phyloP scores from a whole-genome alignment of 2,113 vertebrate species.

The Clinocottus analis region DNA sequence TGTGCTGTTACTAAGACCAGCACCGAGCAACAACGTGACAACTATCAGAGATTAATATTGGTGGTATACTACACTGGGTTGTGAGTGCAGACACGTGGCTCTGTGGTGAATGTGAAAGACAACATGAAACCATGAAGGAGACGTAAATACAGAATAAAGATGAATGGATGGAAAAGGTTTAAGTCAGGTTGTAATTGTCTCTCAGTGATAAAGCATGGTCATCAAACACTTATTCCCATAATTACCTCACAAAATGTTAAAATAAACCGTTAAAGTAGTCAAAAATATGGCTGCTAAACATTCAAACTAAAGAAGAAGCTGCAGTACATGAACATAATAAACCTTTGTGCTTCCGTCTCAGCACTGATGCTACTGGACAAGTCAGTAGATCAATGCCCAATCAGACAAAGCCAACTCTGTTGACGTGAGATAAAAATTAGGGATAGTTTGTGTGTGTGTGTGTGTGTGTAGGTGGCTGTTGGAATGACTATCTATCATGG shows the following conservation, averaged over 20 bases:
- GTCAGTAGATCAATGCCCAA: not conserved
- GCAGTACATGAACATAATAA: not conserved
- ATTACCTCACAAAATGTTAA: not conserved
- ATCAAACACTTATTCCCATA: slow-evolving; percentile 11
- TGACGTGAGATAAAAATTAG: not conserved
- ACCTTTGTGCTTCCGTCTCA: slow-evolving; percentile 10
- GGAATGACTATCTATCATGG: slow-evolving; percentile 12
- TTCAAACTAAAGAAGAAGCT: not conserved
- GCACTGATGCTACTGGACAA: not conserved
- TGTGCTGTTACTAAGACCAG: not conserved
- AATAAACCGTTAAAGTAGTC: not conserved
- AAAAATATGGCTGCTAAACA: not conserved
- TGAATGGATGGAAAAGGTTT: slow-evolving; percentile 16
- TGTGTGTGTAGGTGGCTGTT: not conserved
- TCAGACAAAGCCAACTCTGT: not conserved
- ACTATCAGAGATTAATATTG: not conserved
- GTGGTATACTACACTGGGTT: slow-evolving; percentile 47
- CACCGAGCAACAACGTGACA: not conserved
- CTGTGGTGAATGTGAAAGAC: slow-evolving; percentile 5
- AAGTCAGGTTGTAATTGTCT: not conserved
- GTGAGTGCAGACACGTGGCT: slow-evolving; percentile 1
- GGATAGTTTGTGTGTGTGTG: not conserved
- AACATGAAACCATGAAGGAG: not conserved
- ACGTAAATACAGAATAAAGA: not conserved
- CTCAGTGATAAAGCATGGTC: not conserved